Evolutionary conservation across 1,140 invertebrate genomes (phyloP).

Genomic region (Nomia melanderi): DNA sequence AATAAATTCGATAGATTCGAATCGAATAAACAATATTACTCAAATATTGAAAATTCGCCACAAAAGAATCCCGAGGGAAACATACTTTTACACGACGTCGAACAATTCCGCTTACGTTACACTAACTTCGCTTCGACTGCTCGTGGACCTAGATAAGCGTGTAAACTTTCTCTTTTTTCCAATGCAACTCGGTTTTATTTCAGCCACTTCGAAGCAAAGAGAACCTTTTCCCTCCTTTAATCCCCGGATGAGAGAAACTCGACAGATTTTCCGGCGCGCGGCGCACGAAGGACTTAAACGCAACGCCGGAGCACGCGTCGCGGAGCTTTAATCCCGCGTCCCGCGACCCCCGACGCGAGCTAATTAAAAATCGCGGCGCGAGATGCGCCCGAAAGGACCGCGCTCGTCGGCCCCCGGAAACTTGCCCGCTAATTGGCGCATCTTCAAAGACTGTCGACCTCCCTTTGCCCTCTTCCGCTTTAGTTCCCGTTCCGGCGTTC

Average conservation of each 20-base stretch:
- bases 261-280: slow-evolving; percentile 9
- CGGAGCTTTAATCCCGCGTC: slow-evolving; percentile 32
- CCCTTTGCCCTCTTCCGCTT: background rate
- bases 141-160: background rate
- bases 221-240: background rate
- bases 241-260: background rate
- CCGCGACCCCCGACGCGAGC: background rate
- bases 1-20: no score
- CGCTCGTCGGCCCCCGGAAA: slow-evolving; percentile 10
- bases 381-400: slow-evolving; percentile 39
- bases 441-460: slow-evolving; percentile 50
- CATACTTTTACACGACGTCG: no score
- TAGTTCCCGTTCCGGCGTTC: background rate
- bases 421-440: slow-evolving; percentile 54
- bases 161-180: background rate
- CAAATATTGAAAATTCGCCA: no score
- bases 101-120: no score
- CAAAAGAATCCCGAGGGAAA: no score
- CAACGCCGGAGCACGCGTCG: slow-evolving; percentile 10
- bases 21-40: no score
- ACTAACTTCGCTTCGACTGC: no score
- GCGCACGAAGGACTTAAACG: slow-evolving; percentile 11
- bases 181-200: background rate
- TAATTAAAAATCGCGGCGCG: slow-evolving; percentile 56
- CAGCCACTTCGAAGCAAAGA: background rate